Evolutionary conservation across 2,113 vertebrate genomes (phyloP).

Genomic region (Oxyura jamaicensis): DNA sequence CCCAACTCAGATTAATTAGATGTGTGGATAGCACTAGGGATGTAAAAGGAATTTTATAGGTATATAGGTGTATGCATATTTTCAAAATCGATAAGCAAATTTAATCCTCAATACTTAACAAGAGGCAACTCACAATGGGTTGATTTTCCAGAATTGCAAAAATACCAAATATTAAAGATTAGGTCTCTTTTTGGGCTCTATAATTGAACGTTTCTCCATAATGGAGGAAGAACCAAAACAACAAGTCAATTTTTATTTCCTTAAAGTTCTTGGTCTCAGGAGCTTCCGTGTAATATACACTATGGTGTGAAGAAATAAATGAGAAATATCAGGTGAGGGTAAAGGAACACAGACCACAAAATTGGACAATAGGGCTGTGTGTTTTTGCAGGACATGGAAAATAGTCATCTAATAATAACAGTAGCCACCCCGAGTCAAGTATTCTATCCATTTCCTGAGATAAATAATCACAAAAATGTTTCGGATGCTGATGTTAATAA

Average conservation of each 20-base stretch:
- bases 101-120: neutral
- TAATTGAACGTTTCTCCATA: neutral
- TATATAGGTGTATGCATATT: neutral
- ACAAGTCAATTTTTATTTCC: conserved; percentile 14
- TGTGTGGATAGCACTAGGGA: neutral
- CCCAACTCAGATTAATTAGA: conserved; percentile 9
- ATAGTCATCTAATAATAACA: neutral
- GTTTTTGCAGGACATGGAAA: neutral
- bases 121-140: neutral
- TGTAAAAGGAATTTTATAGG: neutral
- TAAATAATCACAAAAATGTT: neutral
- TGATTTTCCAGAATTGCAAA: neutral
- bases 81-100: conserved; percentile 12
- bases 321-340: neutral
- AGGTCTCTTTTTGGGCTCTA: neutral
- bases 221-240: neutral
- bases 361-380: neutral
- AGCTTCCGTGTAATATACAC: neutral
- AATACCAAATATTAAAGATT: neutral
- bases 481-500: neutral
- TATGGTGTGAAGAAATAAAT: conserved; percentile 6
- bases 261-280: neutral
- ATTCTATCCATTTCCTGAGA: neutral
- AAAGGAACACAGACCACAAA: neutral
- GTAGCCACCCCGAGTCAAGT: neutral